A percentile compares a stretch with the other conserved stretches of the same genome.
phyloP scores from a whole-genome alignment of 2,797 vertebrate genomes.

The Pterois miles region DNA sequence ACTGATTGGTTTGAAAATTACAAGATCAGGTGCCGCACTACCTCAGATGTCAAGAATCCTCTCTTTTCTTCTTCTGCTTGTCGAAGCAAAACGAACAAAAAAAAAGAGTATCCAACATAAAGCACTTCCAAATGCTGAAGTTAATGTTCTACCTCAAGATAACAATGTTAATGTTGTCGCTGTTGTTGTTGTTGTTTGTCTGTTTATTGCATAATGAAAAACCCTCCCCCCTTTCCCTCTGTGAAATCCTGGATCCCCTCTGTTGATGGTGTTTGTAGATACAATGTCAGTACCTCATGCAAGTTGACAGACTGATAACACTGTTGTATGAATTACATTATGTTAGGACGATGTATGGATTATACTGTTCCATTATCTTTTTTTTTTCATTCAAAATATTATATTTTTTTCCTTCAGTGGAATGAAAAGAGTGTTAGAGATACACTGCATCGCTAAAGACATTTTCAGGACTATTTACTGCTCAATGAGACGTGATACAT shows the following conservation, averaged over 20 bases:
- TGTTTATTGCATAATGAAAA: slow-evolving; percentile 81
- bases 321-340: slow-evolving; percentile 70
- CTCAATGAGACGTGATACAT: slow-evolving; percentile 31
- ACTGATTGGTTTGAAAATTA: slow-evolving; percentile 83
- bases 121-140: slow-evolving; percentile 97
- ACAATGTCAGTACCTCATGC: slow-evolving; percentile 77
- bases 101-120: slow-evolving; percentile 83
- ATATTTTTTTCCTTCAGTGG: slow-evolving; percentile 49
- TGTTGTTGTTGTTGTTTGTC: slow-evolving; percentile 78
- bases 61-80: slow-evolving; percentile 77
- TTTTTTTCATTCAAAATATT: slow-evolving; percentile 40
- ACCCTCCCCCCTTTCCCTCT: slow-evolving; percentile 38
- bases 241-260: slow-evolving; percentile 65
- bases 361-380: slow-evolving; percentile 71
- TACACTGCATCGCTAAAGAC: slow-evolving; percentile 72
- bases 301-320: slow-evolving; percentile 75
- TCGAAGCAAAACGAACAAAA: slow-evolving; percentile 57
- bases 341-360: slow-evolving; percentile 51
- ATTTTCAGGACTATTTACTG: slow-evolving; percentile 31
- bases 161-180: slow-evolving; percentile 81
- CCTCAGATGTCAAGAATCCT: slow-evolving; percentile 85
- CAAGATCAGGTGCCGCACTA: slow-evolving; percentile 82
- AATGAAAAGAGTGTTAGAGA: slow-evolving; percentile 68
- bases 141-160: slow-evolving; percentile 96
- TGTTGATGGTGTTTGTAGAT: slow-evolving; percentile 71